Evolutionary conservation across 1,140 invertebrate genomes (phyloP).

Genomic region (Colletes latitarsis): DNA sequence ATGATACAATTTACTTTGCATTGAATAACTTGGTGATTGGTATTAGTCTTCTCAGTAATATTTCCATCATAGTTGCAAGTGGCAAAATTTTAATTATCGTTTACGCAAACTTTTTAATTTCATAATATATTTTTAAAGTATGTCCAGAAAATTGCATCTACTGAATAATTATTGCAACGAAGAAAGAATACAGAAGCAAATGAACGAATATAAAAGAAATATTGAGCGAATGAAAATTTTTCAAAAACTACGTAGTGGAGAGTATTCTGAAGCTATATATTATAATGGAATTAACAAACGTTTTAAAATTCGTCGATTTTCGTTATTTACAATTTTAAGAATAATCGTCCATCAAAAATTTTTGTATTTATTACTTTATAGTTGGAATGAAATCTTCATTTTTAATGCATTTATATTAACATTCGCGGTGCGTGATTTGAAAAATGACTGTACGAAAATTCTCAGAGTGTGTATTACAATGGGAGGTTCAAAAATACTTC

Average conservation of each 20-base stretch:
- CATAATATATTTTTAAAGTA: background rate
- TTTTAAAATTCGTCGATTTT: conserved; percentile 43
- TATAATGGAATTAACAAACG: conserved; percentile 54
- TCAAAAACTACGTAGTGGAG: conserved; percentile 22
- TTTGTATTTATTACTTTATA: conserved; percentile 32
- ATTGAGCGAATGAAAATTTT: conserved; percentile 20
- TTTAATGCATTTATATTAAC: conserved; percentile 23
- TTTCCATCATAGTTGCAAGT: conserved; percentile 37
- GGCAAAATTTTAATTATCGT: conserved; percentile 42
- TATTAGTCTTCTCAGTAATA: conserved; percentile 35
- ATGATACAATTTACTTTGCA: conserved; percentile 63
- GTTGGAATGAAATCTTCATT: conserved; percentile 47
- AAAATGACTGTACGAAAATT: conserved; percentile 43
- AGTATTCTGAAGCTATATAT: conserved; percentile 33
- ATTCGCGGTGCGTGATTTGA: conserved; percentile 22
- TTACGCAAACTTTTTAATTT: conserved; percentile 9
- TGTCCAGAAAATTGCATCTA: conserved; percentile 6
- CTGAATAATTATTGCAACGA: background rate
- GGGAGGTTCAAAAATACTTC: conserved; percentile 36
- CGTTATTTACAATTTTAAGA: conserved; percentile 50
- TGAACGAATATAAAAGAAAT: background rate
- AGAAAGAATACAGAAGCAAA: conserved; percentile 9
- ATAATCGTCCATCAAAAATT: conserved; percentile 33
- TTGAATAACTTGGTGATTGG: conserved; percentile 57
- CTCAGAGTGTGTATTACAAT: conserved; percentile 19